Percentiles rank a stretch among this genome's conserved stretches.
Evolutionary conservation across 2,113 vertebrate species (phyloP).

Genomic region (Sarotherodon lohbergeri): DNA sequence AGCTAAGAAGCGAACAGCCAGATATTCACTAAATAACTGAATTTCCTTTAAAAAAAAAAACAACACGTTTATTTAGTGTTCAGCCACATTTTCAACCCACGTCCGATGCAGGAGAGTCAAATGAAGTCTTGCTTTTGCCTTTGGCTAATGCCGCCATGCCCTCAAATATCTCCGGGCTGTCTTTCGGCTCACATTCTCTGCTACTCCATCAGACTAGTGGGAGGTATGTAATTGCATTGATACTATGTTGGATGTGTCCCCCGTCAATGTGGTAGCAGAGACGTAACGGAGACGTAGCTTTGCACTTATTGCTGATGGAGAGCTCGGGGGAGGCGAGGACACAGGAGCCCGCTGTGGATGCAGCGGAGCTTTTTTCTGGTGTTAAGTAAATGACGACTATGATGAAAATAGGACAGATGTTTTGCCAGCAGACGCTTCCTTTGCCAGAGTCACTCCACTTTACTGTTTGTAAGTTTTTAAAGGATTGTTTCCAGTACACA

Average conservation of each 20-base stretch:
- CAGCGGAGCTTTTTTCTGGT: background rate
- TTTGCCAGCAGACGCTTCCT: slow-evolving; percentile 1
- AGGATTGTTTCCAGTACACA: background rate
- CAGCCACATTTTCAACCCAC: background rate
- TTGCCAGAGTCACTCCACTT: background rate
- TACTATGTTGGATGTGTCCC: background rate
- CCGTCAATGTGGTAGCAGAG: background rate
- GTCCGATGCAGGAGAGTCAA: background rate
- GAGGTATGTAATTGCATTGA: background rate
- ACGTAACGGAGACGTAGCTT: background rate
- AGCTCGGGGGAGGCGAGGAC: background rate
- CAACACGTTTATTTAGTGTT: background rate
- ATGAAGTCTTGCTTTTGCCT: background rate
- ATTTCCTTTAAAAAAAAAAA: background rate
- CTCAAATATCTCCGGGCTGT: background rate
- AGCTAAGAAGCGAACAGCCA: background rate
- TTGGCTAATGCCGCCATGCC: background rate
- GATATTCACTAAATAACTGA: background rate
- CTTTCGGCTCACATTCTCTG: background rate
- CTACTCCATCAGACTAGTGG: background rate
- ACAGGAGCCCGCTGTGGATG: background rate
- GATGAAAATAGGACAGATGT: slow-evolving; percentile 4
- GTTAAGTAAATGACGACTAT: background rate
- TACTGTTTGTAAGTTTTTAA: background rate
- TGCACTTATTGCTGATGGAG: background rate